A percentile compares a stretch with the other conserved stretches of the same genome.
Evolutionary conservation across 2,113 vertebrate genomes (phyloP).

Genomic region (Cavia aperea): DNA sequence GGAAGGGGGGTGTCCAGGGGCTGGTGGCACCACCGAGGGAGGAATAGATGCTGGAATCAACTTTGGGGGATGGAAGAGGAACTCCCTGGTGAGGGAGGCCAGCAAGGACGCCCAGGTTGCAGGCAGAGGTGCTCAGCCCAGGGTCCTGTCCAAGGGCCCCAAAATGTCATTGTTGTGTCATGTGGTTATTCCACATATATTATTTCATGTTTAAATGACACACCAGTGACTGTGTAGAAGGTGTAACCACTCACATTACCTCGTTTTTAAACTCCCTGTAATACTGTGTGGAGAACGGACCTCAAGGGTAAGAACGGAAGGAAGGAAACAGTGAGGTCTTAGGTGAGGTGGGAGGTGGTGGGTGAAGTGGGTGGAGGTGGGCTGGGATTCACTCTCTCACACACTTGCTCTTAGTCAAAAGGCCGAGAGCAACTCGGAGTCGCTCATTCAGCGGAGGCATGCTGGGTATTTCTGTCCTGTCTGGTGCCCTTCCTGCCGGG

Average conservation of each 20-base stretch:
- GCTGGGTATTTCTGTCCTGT: not conserved
- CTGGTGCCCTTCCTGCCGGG: not conserved
- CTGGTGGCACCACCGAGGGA: fast-evolving
- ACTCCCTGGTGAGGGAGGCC: not conserved
- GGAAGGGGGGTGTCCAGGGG: not conserved
- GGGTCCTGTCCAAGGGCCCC: not conserved
- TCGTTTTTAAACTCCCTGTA: not conserved
- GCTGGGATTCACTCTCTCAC: fast-evolving
- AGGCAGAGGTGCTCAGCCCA: not conserved
- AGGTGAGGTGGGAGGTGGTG: not conserved
- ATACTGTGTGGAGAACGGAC: not conserved
- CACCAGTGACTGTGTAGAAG: not conserved
- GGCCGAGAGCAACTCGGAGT: not conserved
- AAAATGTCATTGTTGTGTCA: no score
- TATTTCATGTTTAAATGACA: not conserved
- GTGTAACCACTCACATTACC: not conserved
- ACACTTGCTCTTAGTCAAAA: not conserved
- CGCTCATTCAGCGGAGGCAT: not conserved
- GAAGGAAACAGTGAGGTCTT: not conserved
- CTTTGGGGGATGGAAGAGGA: no score
- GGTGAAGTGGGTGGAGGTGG: not conserved
- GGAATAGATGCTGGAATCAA: not conserved
- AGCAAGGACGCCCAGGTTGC: not conserved
- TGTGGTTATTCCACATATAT: not conserved
- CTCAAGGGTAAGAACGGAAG: not conserved